Evolutionary conservation across 2,797 vertebrate genomes (phyloP), one percentile per base, ranked within the genome.

Genomic region (Orestias chungarensis): DNA sequence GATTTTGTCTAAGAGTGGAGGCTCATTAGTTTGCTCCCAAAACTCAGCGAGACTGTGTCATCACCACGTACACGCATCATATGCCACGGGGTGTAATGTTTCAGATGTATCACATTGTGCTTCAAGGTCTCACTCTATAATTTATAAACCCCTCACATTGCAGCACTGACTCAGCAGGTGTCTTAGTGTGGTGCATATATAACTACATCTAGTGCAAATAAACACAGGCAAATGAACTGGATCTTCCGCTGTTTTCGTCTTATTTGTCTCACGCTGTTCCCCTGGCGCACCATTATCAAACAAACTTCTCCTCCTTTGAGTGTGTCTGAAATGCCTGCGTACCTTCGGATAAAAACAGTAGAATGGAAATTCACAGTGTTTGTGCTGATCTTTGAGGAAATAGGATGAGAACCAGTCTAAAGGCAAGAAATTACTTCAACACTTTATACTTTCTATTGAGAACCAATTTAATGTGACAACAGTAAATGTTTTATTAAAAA

Each of bases 71-170:
- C 14, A 2, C 43, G 65, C 61, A 64, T 76, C 42, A n/a, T 44
- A 54, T 64, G 46, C 47, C 11, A 33, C 54, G 23, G 59, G 76
- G 18, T 70, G 59, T 68, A 62, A 47, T 72, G 69, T 80, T 74
- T 66, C 57, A 52, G 18, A 76, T 77, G 71, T 61, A 70, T 85
- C 71, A 83, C 71, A 17, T 76, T 73, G 73, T 50, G 75, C 80
- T 83, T 78, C 82, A 79, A 73, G 83, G 84, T 77, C 73, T 69
- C 82, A 66, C 66, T 86, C 73, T 83, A 81, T 87, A 74, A 88
- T 87, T 74, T 72, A 90, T 90, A 83, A n/a, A 80, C 77, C 79
- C 50, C 62, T 62, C 73, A 55, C 71, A 65, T 64, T 73, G 29
- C 64, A 68, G 82, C 65, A 68, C 66, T 42, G 78, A 67, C 80